These are phyloP conservation scores for Regulus satrapa DNA, from an alignment of 2,113 vertebrate genomes.

Conservation along the genomic window DNA sequence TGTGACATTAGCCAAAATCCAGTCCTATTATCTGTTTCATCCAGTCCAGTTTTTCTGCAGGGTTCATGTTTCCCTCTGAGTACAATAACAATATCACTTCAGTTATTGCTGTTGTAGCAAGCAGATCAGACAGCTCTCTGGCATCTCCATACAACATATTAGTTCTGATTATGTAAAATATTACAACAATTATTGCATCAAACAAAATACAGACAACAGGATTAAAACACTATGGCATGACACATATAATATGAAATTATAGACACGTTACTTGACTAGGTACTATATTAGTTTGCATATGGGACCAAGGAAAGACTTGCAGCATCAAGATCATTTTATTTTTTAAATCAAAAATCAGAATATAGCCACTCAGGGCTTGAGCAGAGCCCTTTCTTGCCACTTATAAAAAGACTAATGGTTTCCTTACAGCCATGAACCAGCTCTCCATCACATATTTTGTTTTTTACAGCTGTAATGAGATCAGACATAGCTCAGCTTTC, in stretches of 20 bases:
- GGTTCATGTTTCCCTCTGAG: not conserved
- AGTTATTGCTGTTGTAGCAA: not conserved
- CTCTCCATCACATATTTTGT: not conserved
- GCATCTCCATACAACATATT: not conserved
- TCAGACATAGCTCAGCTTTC: conserved; percentile 34
- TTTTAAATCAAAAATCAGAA: not conserved
- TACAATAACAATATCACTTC: not conserved
- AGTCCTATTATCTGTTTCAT: not conserved
- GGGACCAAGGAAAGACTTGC: not conserved
- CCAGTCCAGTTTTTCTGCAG: conserved; percentile 1
- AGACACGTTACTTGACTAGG: not conserved
- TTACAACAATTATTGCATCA: not conserved
- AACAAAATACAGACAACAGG: not conserved
- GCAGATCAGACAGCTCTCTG: not conserved
- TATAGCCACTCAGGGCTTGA: not conserved
- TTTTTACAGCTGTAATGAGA: conserved; percentile 41
- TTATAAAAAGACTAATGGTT: not conserved
- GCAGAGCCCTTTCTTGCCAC: not conserved
- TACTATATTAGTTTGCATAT: not conserved
- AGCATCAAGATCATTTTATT: not conserved
- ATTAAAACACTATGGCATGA: not conserved
- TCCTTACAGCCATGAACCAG: not conserved
- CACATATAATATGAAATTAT: not conserved
- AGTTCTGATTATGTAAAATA: conserved; percentile 22
- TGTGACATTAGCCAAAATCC: not conserved